Evolutionary conservation across 2,888 invertebrate genomes (phyloP).

Genomic region (Pyrrhia umbra): DNA sequence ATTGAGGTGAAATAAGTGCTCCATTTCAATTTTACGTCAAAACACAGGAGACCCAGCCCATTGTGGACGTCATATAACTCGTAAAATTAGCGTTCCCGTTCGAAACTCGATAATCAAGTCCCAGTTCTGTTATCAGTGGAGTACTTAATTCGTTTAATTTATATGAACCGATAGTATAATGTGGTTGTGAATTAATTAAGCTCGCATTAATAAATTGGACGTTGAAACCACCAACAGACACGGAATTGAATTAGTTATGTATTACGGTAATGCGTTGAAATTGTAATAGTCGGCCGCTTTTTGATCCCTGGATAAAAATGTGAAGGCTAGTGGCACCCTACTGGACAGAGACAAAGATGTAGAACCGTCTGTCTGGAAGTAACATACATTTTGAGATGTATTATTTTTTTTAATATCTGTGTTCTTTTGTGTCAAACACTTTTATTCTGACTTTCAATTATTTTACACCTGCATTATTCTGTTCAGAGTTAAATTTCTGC

Average conservation of each 20-base stretch:
- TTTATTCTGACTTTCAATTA: no score
- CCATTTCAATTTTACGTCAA: conserved; percentile 45
- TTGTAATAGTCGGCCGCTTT: conserved; percentile 77
- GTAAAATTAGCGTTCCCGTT: conserved; percentile 62
- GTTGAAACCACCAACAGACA: conserved; percentile 73
- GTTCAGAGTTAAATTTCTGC: conserved; percentile 41
- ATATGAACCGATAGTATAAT: conserved; percentile 70
- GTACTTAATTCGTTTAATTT: conserved; percentile 72
- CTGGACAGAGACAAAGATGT: conserved; percentile 62
- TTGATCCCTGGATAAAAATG: conserved; percentile 80
- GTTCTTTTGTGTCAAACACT: no score
- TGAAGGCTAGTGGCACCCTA: conserved; percentile 74
- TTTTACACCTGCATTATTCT: background rate
- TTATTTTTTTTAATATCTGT: no score
- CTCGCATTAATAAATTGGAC: conserved; percentile 77
- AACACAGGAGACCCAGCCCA: conserved; percentile 56
- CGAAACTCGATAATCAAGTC: conserved; percentile 63
- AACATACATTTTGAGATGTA: background rate
- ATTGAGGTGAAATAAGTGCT: conserved; percentile 48
- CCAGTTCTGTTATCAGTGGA: conserved; percentile 68
- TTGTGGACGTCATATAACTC: conserved; percentile 48
- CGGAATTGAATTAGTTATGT: conserved; percentile 79
- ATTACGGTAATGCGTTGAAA: conserved; percentile 78
- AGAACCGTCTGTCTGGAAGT: conserved; percentile 47
- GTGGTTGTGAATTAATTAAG: conserved; percentile 75